A percentile compares a stretch with the other conserved stretches of the same genome.
Evolutionary conservation across 1,140 invertebrate genomes (phyloP).

Genomic region (Copidosoma floridanum): DNA sequence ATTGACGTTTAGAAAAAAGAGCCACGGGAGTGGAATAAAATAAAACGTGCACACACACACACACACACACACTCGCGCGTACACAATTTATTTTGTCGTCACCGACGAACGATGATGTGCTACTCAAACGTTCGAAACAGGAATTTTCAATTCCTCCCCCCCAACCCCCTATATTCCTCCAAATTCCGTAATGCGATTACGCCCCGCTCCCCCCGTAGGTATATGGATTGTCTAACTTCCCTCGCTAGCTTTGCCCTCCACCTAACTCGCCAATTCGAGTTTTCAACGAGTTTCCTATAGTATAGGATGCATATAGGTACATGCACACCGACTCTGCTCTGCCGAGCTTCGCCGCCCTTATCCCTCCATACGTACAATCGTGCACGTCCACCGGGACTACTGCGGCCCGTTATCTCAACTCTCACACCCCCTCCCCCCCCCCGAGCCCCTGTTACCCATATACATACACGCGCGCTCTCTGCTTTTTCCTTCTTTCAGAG

Average conservation of each 20-base stretch:
- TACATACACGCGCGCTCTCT: too few relatives aligned
- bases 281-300: conserved; percentile 20
- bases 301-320: neutral
- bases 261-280: conserved; percentile 2
- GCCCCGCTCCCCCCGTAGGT: too few relatives aligned
- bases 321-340: neutral
- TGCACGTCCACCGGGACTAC: too few relatives aligned
- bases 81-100: neutral
- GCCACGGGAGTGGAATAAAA: too few relatives aligned
- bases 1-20: too few relatives aligned
- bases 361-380: too few relatives aligned
- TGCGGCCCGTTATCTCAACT: too few relatives aligned
- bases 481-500: neutral
- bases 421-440: too few relatives aligned
- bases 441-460: too few relatives aligned
- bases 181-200: conserved; percentile 19
- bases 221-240: conserved; percentile 19
- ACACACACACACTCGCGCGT: too few relatives aligned
- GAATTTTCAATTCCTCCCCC: conserved; percentile 13
- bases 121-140: conserved; percentile 11
- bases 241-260: neutral
- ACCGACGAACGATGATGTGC: conserved; percentile 4
- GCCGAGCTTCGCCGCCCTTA: neutral
- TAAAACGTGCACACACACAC: too few relatives aligned
- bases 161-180: too few relatives aligned